Percentiles rank a stretch among this genome's conserved stretches.
These are phyloP conservation scores for Hyles vespertilio DNA, from an alignment of 1,140 invertebrate species.

Conservation along the genomic window DNA sequence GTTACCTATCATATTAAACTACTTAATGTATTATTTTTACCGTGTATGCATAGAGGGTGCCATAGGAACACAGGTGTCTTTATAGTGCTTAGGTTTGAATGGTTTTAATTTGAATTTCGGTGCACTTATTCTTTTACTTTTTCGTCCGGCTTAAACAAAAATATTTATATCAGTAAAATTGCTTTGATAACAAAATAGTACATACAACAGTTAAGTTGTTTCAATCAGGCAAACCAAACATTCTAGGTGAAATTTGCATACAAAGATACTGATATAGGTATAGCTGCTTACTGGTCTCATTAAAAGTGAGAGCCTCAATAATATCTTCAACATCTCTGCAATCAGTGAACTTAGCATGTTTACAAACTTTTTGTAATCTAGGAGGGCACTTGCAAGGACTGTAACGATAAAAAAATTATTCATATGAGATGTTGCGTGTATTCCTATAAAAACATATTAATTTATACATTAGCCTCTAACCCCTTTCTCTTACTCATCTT, in stretches of 20 bases:
- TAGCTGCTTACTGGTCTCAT: conserved; percentile 37
- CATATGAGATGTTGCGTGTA: no score
- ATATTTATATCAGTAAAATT: background rate
- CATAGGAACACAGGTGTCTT: conserved; percentile 56
- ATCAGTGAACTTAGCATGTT: conserved; percentile 36
- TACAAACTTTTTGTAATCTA: conserved; percentile 39
- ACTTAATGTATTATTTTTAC: conserved; percentile 22
- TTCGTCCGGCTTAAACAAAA: conserved; percentile 19
- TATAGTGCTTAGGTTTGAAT: conserved; percentile 44
- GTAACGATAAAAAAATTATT: conserved; percentile 18
- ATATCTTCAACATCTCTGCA: conserved; percentile 52
- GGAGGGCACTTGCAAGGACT: conserved; percentile 47
- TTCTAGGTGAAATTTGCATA: background rate
- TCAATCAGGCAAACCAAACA: background rate
- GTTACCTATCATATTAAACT: background rate
- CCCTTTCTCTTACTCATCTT: no score
- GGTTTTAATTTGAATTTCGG: conserved; percentile 51
- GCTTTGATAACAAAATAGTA: background rate
- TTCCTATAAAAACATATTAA: no score
- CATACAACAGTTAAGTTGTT: background rate
- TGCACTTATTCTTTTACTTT: conserved; percentile 27
- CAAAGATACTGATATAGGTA: background rate
- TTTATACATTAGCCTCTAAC: no score
- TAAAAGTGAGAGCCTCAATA: conserved; percentile 45
- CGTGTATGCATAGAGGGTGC: conserved; percentile 58